Base-by-base conservation (phyloP, 2,113 vertebrate species). In the Mohoua ochrocephala region DNA sequence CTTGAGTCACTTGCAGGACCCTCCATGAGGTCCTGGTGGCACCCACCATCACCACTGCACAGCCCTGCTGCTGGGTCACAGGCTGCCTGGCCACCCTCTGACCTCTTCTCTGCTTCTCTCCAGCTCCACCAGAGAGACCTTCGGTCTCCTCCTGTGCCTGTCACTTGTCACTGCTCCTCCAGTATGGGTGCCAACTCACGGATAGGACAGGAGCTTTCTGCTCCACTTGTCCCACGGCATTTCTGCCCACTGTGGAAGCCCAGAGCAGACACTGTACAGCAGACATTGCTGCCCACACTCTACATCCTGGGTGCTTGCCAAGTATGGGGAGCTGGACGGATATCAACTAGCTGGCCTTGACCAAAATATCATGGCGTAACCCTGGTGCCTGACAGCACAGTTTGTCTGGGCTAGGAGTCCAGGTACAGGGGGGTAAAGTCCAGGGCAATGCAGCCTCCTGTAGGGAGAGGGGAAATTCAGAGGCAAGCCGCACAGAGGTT, bases 361-460 rank as follows among this genome's bases (percentile, higher is more conserved):
- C 60, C 2, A 3, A 61, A 89, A 45, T 53, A n/a, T n/a, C n/a
- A n/a, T 24, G 49, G 49, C 39, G 30, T 53, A 42, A 49, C 28
- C 42, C 42, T 19, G 16, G 20, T 63, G 60, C 42, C 27, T 19
- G 10, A 7, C 0, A 2, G 24, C 1, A 0, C 0, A 0, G 13
- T 70, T 70, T 6, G 7, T 4, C 16, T 31, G 17, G 44, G 14
- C 47, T 23, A 2, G 4, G 15, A 84, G 22, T 33, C 59, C 9
- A 18, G 28, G 13, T 23, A 49, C 12, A 33, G 13, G 1, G 1
- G 14, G 4, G 7, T 71, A 50, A 92, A 93, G 88, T 95, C 45
- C 68, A 80, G 31, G 54, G 57, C 61, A 30, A 2, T 23, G 35
- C 35, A 53, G 5, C 16, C 16, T 79, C 39, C 50, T 31, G 6